Conservation (phyloP, 2,113 vertebrate genomes). For the Pogonocichla stellata region DNA sequence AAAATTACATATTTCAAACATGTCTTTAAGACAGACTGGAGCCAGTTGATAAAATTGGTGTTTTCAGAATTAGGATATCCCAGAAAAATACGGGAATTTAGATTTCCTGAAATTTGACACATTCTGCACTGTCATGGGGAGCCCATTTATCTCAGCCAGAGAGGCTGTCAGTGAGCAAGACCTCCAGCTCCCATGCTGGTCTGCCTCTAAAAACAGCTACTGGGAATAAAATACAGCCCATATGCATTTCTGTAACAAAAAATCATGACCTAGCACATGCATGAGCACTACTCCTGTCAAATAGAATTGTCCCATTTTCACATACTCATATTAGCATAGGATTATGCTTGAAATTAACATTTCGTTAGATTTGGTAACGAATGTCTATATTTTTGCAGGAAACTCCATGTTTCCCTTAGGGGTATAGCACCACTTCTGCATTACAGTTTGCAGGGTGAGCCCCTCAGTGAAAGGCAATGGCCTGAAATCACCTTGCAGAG, state of each 20-base stretch:
- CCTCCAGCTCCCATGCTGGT: neutral
- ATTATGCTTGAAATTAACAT: neutral
- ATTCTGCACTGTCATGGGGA: neutral
- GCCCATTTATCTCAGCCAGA: neutral
- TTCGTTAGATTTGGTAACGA: neutral
- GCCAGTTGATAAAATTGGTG: conserved; percentile 8
- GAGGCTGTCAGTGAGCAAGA: neutral
- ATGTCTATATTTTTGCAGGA: neutral
- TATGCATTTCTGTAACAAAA: neutral
- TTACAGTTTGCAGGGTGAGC: neutral
- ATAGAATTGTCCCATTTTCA: neutral
- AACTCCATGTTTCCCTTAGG: neutral
- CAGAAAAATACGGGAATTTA: neutral
- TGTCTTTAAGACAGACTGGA: conserved; percentile 14
- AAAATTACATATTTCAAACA: conserved; percentile 42
- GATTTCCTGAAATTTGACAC: neutral
- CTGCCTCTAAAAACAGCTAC: neutral
- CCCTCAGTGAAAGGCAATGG: neutral
- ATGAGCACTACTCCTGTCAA: neutral
- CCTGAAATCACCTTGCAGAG: neutral
- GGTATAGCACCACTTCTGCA: neutral
- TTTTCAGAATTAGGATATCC: neutral
- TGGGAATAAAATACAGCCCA: neutral
- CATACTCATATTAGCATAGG: neutral
- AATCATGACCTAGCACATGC: neutral